Conservation (phyloP, 2,113 vertebrate genomes). For the Tiliqua scincoides region DNA sequence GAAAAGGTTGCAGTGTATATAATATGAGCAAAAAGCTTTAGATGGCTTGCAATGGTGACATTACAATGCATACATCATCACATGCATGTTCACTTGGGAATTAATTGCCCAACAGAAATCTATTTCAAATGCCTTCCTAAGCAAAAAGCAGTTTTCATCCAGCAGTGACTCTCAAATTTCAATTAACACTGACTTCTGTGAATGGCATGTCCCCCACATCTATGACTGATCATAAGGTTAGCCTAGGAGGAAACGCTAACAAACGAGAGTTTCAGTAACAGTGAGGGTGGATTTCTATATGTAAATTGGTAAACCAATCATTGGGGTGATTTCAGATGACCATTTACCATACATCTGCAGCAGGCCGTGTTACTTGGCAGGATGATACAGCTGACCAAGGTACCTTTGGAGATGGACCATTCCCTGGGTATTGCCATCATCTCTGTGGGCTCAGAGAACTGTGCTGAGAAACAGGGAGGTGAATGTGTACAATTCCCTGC, state of each 20-base stretch:
- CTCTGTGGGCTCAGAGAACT: background rate
- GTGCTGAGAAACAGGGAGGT: background rate
- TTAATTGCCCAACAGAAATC: background rate
- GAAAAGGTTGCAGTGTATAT: background rate
- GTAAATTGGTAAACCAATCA: background rate
- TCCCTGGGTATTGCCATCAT: background rate
- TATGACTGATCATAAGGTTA: no score
- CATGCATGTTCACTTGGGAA: background rate
- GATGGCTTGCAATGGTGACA: no score
- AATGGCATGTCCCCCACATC: no score
- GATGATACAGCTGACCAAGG: background rate
- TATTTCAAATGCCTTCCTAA: background rate
- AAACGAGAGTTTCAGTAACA: no score
- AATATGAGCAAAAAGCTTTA: background rate
- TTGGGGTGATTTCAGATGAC: background rate
- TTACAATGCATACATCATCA: background rate
- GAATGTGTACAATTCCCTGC: background rate
- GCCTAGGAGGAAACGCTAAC: no score
- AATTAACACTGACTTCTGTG: no score
- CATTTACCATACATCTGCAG: background rate
- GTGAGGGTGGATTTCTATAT: no score
- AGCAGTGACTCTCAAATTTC: background rate
- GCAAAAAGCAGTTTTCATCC: background rate
- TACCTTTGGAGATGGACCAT: background rate
- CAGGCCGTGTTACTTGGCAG: background rate